Conservation (phyloP, 1,140 invertebrate genomes). For the Heliconius hermathena region DNA sequence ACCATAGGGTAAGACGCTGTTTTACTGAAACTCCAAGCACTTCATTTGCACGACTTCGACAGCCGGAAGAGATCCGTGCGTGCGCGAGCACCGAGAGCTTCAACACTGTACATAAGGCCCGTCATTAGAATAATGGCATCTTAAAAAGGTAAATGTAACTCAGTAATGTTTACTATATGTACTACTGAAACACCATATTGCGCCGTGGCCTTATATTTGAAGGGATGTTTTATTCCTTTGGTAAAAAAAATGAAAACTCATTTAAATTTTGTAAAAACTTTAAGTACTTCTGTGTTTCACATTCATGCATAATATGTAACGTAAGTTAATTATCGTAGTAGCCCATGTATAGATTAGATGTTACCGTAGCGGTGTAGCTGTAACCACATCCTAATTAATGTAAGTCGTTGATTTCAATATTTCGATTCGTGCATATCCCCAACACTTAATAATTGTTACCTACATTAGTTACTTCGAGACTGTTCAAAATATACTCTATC, state of each 20-base stretch:
- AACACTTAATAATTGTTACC: slow-evolving; percentile 78
- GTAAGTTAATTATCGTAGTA: slow-evolving; percentile 59
- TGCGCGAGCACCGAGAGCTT: slow-evolving; percentile 49
- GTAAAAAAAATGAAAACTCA: slow-evolving; percentile 59
- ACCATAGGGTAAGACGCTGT: slow-evolving; percentile 55
- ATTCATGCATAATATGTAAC: slow-evolving; percentile 57
- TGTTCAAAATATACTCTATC: slow-evolving; percentile 79
- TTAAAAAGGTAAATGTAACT: slow-evolving; percentile 64
- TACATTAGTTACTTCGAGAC: slow-evolving; percentile 81
- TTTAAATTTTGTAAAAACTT: slow-evolving; percentile 70
- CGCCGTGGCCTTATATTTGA: slow-evolving; percentile 80
- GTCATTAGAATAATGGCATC: slow-evolving; percentile 63
- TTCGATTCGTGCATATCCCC: slow-evolving; percentile 79
- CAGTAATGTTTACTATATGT: slow-evolving; percentile 72
- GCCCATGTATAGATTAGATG: slow-evolving; percentile 69
- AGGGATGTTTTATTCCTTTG: slow-evolving; percentile 76
- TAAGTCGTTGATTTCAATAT: slow-evolving; percentile 75
- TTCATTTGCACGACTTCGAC: slow-evolving; percentile 47
- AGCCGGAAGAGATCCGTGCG: slow-evolving; percentile 37
- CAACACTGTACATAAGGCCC: slow-evolving; percentile 67
- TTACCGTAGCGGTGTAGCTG: slow-evolving; percentile 74
- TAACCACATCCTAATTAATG: slow-evolving; percentile 66
- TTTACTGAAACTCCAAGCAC: slow-evolving; percentile 40
- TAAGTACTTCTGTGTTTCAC: slow-evolving; percentile 62
- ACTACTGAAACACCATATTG: slow-evolving; percentile 80